Evolutionary conservation across 1,140 invertebrate species (phyloP), one percentile per base, ranked within the genome.

Genomic region (Homarus americanus): DNA sequence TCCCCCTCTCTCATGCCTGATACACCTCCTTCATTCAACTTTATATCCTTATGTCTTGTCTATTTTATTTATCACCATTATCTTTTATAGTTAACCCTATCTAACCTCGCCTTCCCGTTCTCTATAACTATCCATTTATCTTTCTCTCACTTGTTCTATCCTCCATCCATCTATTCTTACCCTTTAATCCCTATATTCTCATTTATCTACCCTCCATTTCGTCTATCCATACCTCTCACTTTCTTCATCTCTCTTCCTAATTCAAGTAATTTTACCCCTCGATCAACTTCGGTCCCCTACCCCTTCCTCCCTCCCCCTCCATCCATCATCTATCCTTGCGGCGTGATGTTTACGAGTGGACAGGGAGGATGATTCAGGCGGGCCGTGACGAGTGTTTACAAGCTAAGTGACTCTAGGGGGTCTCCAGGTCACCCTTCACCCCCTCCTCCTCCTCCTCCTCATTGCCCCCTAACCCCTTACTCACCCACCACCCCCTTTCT

Each of bases 371-470:
- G 44, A 49, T 49, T 49, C 44, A 49, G 5, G 44, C 44, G 5
- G 5, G 5, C 66, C 73, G 17, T 36, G 73, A 17, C 32, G 15
- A 38, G 2, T 36, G n/a, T 36, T 32, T 34, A 75, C 32, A 75
- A 82, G 79, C 44, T 49, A 49, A 82, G 40, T 58, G 79, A 82
- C 44, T 9, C 49, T 32, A 24, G n/a, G n/a, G 79, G 28, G 7
- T 28, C 15, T 2, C 15, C 73, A 5, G n/a, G n/a, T 79, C 44
- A n/a, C 76, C 24, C 12, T 20, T 20, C 24, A 15, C 44, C 53
- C 53, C 17, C 17, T 20, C 53, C 53, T 58, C 10, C 10, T 20
- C 24, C 53, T 20, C 17, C 24, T 0, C 53, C 0, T 58, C 53
- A 15, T 3, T 58, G 0, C 24, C 53, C 17, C 53, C 53, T 20